Conservation (phyloP, 2,113 vertebrate genomes). For the Alethe diademata region DNA sequence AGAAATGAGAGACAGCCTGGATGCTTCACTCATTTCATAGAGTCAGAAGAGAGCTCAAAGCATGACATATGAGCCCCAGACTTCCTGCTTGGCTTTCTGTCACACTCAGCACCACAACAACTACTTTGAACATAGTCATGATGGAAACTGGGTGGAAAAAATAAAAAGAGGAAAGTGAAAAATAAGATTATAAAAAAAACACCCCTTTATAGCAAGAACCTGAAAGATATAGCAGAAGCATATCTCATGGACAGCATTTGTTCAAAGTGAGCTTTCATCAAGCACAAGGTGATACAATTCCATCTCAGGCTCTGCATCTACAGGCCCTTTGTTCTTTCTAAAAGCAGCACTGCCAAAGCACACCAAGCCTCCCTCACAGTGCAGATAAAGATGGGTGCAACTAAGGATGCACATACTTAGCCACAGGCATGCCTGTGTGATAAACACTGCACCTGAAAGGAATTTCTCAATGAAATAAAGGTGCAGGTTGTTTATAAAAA, state of each 20-base stretch:
- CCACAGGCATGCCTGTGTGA: not conserved
- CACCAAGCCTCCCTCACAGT: not conserved
- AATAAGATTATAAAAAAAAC: not conserved
- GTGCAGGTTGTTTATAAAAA: not conserved
- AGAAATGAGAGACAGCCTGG: not conserved
- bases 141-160: accelerated
- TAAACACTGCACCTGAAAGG: not conserved
- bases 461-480: not conserved
- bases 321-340: not conserved
- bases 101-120: not conserved
- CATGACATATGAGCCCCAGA: not conserved
- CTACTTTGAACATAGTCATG: not conserved
- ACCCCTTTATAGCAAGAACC: not conserved
- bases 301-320: not conserved
- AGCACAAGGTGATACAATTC: not conserved
- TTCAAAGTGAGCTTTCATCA: not conserved
- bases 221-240: not conserved
- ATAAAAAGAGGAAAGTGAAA: not conserved
- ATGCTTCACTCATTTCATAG: not conserved
- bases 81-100: not conserved
- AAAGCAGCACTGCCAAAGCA: not conserved
- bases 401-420: not conserved
- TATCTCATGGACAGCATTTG: not conserved
- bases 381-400: not conserved
- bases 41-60: not conserved